Evolutionary conservation across 2,797 vertebrate species (phyloP).

Genomic region (Sebastolobus alascanus): DNA sequence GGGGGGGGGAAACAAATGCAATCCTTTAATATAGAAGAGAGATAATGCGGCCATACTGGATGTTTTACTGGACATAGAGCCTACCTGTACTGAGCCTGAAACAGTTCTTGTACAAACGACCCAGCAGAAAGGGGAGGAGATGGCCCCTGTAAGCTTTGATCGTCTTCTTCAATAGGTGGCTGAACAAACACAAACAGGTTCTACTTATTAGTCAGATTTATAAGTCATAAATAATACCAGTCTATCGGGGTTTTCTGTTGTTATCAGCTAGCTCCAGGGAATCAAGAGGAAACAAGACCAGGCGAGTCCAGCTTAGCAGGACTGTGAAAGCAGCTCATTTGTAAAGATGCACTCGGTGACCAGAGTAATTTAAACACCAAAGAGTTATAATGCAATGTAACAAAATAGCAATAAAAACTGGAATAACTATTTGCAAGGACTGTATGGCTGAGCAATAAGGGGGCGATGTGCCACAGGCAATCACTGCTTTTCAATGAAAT

Average conservation of each 20-base stretch:
- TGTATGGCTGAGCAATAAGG: background rate
- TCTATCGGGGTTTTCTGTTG: conserved; percentile 13
- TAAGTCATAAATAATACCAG: conserved; percentile 16
- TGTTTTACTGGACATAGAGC: background rate
- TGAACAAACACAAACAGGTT: conserved; percentile 67
- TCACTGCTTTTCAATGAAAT: background rate
- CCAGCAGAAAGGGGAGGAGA: conserved; percentile 92
- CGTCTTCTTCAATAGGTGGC: conserved; percentile 93
- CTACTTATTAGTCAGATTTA: background rate
- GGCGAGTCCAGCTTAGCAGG: background rate
- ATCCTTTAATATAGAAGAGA: conserved; percentile 17
- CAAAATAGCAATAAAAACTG: background rate
- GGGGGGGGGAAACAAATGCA: background rate
- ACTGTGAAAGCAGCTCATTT: background rate
- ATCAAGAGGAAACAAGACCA: conserved; percentile 11
- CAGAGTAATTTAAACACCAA: background rate
- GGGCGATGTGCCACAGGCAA: background rate
- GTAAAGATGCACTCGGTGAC: background rate
- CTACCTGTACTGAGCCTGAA: conserved; percentile 99
- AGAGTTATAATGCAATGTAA: background rate
- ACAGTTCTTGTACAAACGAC: conserved; percentile 97
- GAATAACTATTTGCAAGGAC: background rate
- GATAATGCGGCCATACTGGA: background rate
- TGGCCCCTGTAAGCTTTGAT: conserved; percentile 90
- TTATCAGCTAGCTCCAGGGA: background rate